phyloP scores from a whole-genome alignment of 2,888 invertebrate genomes.

The Chelonus formosanus region DNA sequence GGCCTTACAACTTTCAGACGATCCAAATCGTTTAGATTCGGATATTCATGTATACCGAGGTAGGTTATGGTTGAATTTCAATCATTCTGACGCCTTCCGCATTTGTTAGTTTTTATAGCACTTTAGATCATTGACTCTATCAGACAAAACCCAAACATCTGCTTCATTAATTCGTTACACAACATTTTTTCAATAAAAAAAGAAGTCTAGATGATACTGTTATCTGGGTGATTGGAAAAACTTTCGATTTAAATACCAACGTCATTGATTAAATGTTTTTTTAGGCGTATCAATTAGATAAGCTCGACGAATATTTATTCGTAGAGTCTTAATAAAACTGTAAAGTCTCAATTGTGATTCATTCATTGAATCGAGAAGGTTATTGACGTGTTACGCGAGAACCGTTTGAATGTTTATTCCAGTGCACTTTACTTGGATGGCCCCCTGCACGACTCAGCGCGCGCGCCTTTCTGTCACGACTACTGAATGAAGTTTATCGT shows the following conservation, averaged over 20 bases:
- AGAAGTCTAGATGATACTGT: no score
- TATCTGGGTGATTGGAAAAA: no score
- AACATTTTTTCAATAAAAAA: neutral
- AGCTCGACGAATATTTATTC: no score
- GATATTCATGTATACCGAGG: constrained; percentile 29
- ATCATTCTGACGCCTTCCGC: constrained; percentile 26
- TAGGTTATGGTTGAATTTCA: constrained; percentile 41
- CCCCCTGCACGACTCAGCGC: constrained; percentile 10
- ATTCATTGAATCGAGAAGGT: constrained; percentile 33
- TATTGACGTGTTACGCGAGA: constrained; percentile 49
- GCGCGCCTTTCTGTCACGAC: constrained; percentile 21
- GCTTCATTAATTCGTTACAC: neutral
- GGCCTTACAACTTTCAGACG: constrained; percentile 23
- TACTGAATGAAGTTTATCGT: constrained; percentile 41
- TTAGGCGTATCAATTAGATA: no score
- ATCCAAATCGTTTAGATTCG: constrained; percentile 23
- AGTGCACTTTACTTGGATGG: constrained; percentile 34
- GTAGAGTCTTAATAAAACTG: no score
- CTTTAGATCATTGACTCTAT: constrained; percentile 10
- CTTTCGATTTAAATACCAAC: no score
- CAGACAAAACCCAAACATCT: constrained; percentile 5
- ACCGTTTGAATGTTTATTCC: constrained; percentile 44
- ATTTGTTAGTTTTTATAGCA: constrained; percentile 5
- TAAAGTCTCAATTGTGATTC: constrained; percentile 13
- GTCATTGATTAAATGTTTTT: no score